A percentile compares a stretch with the other conserved stretches of the same genome.
Conservation (phyloP, 2,888 invertebrate genomes). For the Zaprionus bogoriensis region DNA sequence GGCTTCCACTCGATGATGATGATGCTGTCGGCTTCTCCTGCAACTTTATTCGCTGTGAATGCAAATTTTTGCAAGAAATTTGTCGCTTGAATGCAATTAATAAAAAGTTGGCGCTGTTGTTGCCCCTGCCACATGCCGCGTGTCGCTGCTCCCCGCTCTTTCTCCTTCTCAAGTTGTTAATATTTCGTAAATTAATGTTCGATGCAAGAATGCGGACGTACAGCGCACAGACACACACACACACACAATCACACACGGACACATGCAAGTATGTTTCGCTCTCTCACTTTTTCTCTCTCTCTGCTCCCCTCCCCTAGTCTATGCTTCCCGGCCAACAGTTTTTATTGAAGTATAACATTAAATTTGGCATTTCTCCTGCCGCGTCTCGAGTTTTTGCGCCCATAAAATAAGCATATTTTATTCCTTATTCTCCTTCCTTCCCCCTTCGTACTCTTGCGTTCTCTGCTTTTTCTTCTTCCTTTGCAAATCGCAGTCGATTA, state of each 20-base stretch:
- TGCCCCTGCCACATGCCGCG: slow-evolving; percentile 17
- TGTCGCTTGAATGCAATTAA: slow-evolving; percentile 76
- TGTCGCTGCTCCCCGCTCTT: neutral
- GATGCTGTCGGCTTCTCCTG: slow-evolving; percentile 48
- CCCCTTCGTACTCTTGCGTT: neutral
- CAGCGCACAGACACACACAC: slow-evolving; percentile 22
- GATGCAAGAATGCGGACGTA: slow-evolving; percentile 75
- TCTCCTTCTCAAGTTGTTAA: slow-evolving; percentile 63
- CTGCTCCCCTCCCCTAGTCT: slow-evolving; percentile 21
- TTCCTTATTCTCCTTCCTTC: slow-evolving; percentile 12
- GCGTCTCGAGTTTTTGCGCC: slow-evolving; percentile 31
- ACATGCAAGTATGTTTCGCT: neutral
- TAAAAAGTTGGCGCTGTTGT: slow-evolving; percentile 72
- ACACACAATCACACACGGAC: slow-evolving; percentile 7
- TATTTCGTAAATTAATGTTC: slow-evolving; percentile 77
- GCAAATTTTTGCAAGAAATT: slow-evolving; percentile 53
- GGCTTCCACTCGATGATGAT: slow-evolving; percentile 28
- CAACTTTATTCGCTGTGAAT: slow-evolving; percentile 66
- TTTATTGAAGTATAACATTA: slow-evolving; percentile 78
- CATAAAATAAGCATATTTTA: slow-evolving; percentile 57
- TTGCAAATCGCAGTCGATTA: slow-evolving; percentile 47
- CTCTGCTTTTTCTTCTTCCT: slow-evolving; percentile 12
- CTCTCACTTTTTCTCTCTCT: slow-evolving; percentile 21
- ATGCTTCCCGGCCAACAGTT: slow-evolving; percentile 38
- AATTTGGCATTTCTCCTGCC: slow-evolving; percentile 71